Evolutionary conservation across 2,888 invertebrate species (phyloP), one percentile per base, ranked within the genome.

Genomic region (Trissonchulus sp.): DNA sequence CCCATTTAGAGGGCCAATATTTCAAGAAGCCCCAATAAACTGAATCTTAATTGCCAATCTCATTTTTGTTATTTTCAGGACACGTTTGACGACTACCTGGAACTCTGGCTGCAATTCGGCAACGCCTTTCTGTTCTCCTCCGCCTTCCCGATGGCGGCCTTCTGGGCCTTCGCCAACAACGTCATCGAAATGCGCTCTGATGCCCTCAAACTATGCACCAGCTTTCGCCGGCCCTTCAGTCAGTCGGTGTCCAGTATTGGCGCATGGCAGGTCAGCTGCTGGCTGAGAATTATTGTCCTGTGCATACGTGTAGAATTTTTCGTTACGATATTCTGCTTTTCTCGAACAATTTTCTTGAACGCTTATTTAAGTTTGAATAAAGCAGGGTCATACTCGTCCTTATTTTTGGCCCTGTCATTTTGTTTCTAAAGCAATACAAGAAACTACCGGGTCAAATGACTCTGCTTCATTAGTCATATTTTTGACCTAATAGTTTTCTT

Each of bases 71-170:
- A 15, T 68, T 81, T 83, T 37, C 83, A 88, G 87, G 90, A 90
- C 76, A 91, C 91, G 0, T 90, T 90, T 83, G 91, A 91, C 83
- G 92, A 92, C 82, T 91, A 91, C 83, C 85, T 91, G 79, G 91
- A 91, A 85, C 88, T 92, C 85, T 91, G 90, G 84, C 89, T 91
- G 72, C 92, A 92, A 48, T 91, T 91, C 82, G 91, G 92, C 69
- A 91, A 91, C 84, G 91, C 91, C 1, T 90, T 90, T 78, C 86
- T 92, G 30, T 92, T 92, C 84, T 90, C 91, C 1, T 90, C 91
- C 0, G 91, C 91, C 3, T 91, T 90, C 80, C 91, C 92, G 0
- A 87, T 91, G 79, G 91, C 91, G 0, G 90, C 91, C 0, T 87
- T 91, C 77, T 91, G 90, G 87, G 91, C 91, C 0, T 86, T 91